Percentiles rank a stretch among this genome's conserved stretches.
Conservation (phyloP, 2,113 vertebrate species). For the Istiophorus platypterus region DNA sequence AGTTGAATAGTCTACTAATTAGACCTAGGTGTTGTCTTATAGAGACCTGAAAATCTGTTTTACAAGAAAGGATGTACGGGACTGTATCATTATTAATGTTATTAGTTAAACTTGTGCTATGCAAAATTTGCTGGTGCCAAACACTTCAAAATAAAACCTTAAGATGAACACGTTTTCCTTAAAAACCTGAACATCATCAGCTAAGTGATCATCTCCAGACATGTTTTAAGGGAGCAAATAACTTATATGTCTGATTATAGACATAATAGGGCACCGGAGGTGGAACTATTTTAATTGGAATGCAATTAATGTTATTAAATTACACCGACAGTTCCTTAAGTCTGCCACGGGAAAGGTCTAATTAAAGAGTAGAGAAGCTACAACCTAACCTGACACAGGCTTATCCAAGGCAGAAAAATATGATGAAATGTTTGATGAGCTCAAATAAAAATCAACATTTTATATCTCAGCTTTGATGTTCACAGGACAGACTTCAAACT, state of each 20-base stretch:
- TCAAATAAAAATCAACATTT: neutral
- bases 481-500: neutral
- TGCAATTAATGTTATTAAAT: neutral
- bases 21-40: too few relatives aligned
- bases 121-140: too few relatives aligned
- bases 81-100: too few relatives aligned
- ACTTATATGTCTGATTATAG: neutral
- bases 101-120: too few relatives aligned
- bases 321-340: neutral
- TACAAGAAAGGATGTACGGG: too few relatives aligned
- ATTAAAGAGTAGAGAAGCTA: neutral
- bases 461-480: neutral
- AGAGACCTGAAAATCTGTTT: too few relatives aligned
- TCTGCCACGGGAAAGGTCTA: neutral
- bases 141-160: too few relatives aligned
- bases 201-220: too few relatives aligned
- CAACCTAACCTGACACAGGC: neutral
- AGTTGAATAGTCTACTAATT: too few relatives aligned
- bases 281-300: neutral
- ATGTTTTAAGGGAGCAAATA: neutral
- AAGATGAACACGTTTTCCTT: too few relatives aligned
- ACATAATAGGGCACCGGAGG: neutral
- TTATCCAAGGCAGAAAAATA: neutral
- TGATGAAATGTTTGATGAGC: neutral
- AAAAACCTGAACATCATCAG: too few relatives aligned